Evolutionary conservation across 2,888 invertebrate genomes (phyloP), one percentile per base, ranked within the genome.

Genomic region (Gastrophysa polygoni): DNA sequence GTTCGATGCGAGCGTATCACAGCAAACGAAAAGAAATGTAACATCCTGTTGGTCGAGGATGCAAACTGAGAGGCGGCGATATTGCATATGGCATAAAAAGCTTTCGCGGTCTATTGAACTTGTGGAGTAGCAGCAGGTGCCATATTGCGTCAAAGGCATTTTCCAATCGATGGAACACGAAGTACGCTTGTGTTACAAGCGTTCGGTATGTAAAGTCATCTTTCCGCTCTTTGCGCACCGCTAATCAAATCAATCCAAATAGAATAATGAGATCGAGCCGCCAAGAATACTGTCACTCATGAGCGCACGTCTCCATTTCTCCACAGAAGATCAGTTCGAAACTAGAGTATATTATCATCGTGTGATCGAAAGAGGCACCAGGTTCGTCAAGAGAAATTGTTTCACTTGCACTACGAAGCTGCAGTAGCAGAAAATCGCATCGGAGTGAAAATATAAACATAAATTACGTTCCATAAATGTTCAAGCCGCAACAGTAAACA

Each of bases 121-220:
- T 50, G 59, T 55, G 58, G 43, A 58, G 51, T 63, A 63, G 56
- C 59, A 63, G 56, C 63, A 63, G 63, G 63, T 59, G 59, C 55
- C 50, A 55, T 55, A 56, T 50, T 38, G 62, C 24, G 7, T 24
- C 24, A 24, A 24, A 24, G 29, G 29, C 29, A 32, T 32, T 32
- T 32, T 32, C 29, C 29, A 32, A 32, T 32, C 29, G 29, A 32
- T 10, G 10, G 29, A 32, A 32, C 29, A 32, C 10, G 29, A 10
- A 8, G 10, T 32, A 8, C 10, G 6, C 29, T 32, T 32, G 29
- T 32, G 29, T 32, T 32, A 32, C 29, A 32, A 32, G 29, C 29
- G 6, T 32, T 32, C 10, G 29, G 29, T 32, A 32, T 32, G 29
- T 32, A 32, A 32, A 32, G 29, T 32, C 29, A 32, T 32, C 29